These are phyloP conservation scores for Denticeps clupeoides DNA, from an alignment of 2,797 vertebrate species.

Conservation along the genomic window DNA sequence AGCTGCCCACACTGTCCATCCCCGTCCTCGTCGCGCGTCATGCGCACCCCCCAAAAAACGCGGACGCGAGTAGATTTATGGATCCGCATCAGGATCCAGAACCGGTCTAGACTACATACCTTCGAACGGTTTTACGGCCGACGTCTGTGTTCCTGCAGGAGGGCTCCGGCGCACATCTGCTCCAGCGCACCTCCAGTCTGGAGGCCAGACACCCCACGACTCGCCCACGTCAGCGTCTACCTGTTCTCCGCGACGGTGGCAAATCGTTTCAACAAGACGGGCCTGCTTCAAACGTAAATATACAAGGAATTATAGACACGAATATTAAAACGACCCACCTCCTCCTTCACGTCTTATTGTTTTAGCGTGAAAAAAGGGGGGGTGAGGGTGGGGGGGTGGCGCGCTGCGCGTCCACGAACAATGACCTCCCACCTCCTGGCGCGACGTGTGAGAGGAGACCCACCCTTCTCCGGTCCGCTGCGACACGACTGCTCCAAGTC, in stretches of 20 bases:
- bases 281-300: too few species aligned
- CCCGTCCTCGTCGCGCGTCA: too few species aligned
- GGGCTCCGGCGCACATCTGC: conserved; percentile 11
- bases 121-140: conserved; percentile 8
- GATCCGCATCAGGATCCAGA: too few species aligned
- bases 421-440: conserved; percentile 32
- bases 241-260: conserved; percentile 18
- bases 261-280: too few species aligned
- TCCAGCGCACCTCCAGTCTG: conserved; percentile 13
- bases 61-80: too few species aligned
- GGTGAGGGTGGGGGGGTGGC: neutral
- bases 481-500: conserved; percentile 49
- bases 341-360: too few species aligned
- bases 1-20: too few species aligned
- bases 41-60: too few species aligned
- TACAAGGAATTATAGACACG: too few species aligned
- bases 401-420: neutral
- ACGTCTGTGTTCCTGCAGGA: conserved; percentile 9
- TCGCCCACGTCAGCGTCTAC: conserved; percentile 17
- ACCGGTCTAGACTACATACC: conserved; percentile 18
- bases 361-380: too few species aligned
- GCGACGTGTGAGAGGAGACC: conserved; percentile 6
- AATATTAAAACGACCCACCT: too few species aligned
- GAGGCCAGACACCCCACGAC: conserved; percentile 7
- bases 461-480: conserved; percentile 30